Percentiles rank a stretch among this genome's conserved stretches.
phyloP scores from a whole-genome alignment of 2,888 invertebrate genomes.

The Mantis religiosa region DNA sequence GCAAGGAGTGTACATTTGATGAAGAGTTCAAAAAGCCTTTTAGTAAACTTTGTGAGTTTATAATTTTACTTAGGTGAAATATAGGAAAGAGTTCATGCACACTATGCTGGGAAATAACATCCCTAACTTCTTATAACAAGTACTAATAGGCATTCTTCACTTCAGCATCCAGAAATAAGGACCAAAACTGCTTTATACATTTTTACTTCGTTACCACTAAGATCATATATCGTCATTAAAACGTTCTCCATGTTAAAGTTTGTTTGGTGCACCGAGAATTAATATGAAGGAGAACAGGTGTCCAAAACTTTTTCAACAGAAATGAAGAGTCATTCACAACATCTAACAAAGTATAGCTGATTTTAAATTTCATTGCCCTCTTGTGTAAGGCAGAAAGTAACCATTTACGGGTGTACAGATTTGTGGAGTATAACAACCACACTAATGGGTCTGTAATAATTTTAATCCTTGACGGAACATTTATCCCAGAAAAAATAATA shows the following conservation, averaged over 20 bases:
- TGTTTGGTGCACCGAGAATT: background rate
- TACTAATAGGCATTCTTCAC: background rate
- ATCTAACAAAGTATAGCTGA: background rate
- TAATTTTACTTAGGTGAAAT: no score
- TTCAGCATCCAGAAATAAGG: background rate
- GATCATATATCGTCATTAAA: background rate
- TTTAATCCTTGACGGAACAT: no score
- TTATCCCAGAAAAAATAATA: no score
- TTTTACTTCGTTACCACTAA: background rate
- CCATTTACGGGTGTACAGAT: background rate
- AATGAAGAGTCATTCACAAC: background rate
- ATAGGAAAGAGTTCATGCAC: background rate
- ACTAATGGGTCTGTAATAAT: no score
- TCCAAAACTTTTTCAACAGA: background rate
- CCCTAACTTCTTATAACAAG: background rate
- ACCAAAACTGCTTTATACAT: background rate
- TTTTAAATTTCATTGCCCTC: background rate
- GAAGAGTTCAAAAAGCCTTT: no score
- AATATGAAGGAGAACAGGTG: background rate
- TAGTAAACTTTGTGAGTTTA: no score
- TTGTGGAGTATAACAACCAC: background rate
- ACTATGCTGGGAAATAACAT: background rate
- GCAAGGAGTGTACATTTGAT: no score
- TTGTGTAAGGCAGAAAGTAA: background rate
- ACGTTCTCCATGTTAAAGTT: background rate